A percentile compares a stretch with the other conserved stretches of the same genome.
Evolutionary conservation across 35 echinoderm and acorn worm species (phyloP).

Genomic region (Eucidaris tribuloides): DNA sequence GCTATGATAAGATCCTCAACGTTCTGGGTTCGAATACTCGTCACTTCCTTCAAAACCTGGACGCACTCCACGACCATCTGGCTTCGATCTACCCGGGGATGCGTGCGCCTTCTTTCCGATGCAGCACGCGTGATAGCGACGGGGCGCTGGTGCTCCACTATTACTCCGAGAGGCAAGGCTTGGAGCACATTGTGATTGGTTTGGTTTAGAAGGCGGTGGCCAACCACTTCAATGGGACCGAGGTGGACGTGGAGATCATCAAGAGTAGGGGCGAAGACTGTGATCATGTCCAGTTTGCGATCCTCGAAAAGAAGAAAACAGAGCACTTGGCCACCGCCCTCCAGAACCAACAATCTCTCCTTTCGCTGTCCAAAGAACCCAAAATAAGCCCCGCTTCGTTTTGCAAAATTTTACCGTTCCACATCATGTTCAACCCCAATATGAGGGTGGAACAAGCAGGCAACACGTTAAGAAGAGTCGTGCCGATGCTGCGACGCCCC

Average conservation of each 20-base stretch:
- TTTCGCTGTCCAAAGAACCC: slow-evolving; percentile 39
- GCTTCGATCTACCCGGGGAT: slow-evolving; percentile 88
- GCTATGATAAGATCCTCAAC: slow-evolving; percentile 88
- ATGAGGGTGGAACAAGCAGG: slow-evolving; percentile 77
- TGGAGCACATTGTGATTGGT: slow-evolving; percentile 91
- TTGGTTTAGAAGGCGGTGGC: slow-evolving; percentile 65
- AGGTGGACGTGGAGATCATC: slow-evolving; percentile 82
- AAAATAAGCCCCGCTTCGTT: slow-evolving; percentile 74
- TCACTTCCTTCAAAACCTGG: slow-evolving; percentile 83
- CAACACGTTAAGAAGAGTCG: slow-evolving; percentile 66
- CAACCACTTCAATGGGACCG: slow-evolving; percentile 59
- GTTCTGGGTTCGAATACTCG: slow-evolving; percentile 85
- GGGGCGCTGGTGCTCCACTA: slow-evolving; percentile 97
- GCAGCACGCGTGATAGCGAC: slow-evolving; percentile 78
- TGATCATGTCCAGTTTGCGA: slow-evolving; percentile 95
- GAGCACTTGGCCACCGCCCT: slow-evolving; percentile 12
- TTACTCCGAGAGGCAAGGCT: slow-evolving; percentile 85
- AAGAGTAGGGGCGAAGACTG: slow-evolving; percentile 76
- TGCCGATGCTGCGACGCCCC: slow-evolving; percentile 43
- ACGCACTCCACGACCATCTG: slow-evolving; percentile 91
- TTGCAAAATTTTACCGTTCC: slow-evolving; percentile 90
- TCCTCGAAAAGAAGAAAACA: slow-evolving; percentile 66
- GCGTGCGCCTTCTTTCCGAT: slow-evolving; percentile 92
- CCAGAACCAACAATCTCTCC: slow-evolving; percentile 25
- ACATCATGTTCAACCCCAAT: slow-evolving; percentile 85